Base-by-base conservation (phyloP, 1,140 invertebrate species). In the Drosophila lacertosa region DNA sequence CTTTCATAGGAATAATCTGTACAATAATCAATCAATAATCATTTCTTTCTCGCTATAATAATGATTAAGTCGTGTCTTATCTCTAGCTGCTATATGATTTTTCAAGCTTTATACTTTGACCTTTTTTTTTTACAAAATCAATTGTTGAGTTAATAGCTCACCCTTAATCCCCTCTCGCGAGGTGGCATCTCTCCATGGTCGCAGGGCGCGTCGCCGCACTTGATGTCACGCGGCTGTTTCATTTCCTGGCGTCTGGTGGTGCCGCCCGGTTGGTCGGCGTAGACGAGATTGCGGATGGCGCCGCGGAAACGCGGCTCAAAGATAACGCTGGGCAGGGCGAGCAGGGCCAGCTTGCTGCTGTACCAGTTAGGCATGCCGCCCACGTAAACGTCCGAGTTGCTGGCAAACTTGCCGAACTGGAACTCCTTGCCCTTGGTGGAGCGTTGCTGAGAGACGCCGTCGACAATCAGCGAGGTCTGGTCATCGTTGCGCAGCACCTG, bases 311-410 rank as follows among this genome's bases (percentile, higher is more conserved):
- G 93, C 0, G 97, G 97, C 92, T 98, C 97, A 88, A 98, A 98
- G 57, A 97, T 97, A 47, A 97, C 97, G 74, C 96, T 97, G 1
- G 97, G 97, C 40, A 98, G 86, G 0, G 97, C 96, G 37, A 98
- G 92, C 42, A 96, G 92, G 0, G 95, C 95, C 67, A 98, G 92
- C 91, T 97, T 97, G 74, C 94, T 95, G 86, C 96, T 96, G 90
- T 97, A 98, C 95, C 95, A 97, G 58, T 94, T 94, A 13, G 97
- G 97, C 93, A 98, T 95, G 6, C 97, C 97, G 5, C 97, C 97
- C 44, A 99, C 94, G 91, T 97, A 98, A 20, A 98, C 96, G 91
- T 97, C 96, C 4, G 96, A 97, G 91, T 98, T 98, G 40, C 95
- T 95, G 1, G 93, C 92, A 72, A 97, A 94, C 79, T 96, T 95